Evolutionary conservation across 2,888 invertebrate species (phyloP), one percentile per base, ranked within the genome.

Genomic region (Oscheius myriophilus): DNA sequence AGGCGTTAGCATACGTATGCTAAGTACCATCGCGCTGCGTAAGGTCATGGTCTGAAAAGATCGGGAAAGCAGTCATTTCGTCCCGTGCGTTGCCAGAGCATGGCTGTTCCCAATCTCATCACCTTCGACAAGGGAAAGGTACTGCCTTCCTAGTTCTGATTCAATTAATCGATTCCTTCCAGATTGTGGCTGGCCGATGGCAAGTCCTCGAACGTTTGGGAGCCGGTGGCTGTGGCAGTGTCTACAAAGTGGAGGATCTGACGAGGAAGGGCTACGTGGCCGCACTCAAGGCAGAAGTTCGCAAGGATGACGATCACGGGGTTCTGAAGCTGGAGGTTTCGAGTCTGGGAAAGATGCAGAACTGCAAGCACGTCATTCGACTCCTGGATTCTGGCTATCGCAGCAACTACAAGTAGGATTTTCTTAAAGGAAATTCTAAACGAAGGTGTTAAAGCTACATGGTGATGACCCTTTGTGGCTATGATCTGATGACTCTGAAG

Each of bases 221-320:
- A 69, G 96, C 96, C 91, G 96, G 90, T 68, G 97, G 96, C 16
- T 97, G 97, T 88, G 97, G 97, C 78, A 95, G 95, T 41, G 97
- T 97, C 21, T 97, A 96, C 88, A 96, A 96, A 89, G 96, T 94
- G 0, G 92, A 92, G 92, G 89, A 92, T 92, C 18, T 49, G 18
- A 43, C 21, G 26, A n/a, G 21, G 16, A 58, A 58, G 43, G 58
- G 58, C 16, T 43, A 58, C 23, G 9, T 61, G 11, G 61, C 61
- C 14, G 61, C 61, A 25, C 45, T 61, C 11, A 61, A 61, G 49
- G 61, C 45, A 61, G 42, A 58, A 18, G n/a, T 18, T n/a, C 26
- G 53, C 25, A 14, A 21, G 21, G 65, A 65, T 9, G 55, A 65
- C 16, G 65, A 46, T 1, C 42, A 65, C 25, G 65, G 54, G 14